Percentiles rank a stretch among this genome's conserved stretches.
Conservation (phyloP, 2,888 invertebrate species). For the Drosophila recens region DNA sequence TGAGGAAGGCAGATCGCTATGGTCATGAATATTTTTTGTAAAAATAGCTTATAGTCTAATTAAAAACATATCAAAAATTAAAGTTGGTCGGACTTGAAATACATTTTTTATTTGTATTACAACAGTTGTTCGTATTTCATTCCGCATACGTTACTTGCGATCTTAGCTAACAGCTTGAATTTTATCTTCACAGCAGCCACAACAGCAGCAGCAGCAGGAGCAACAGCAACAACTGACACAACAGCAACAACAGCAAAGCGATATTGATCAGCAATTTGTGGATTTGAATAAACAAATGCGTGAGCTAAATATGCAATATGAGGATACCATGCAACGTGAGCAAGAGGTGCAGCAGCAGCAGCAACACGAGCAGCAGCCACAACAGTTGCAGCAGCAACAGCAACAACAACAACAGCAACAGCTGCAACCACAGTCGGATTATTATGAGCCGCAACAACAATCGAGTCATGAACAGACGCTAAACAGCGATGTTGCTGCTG, state of each 20-base stretch:
- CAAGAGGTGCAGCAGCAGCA: slow-evolving; percentile 37
- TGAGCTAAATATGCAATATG: slow-evolving; percentile 84
- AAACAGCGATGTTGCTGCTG: slow-evolving; percentile 9
- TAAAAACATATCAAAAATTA: too few species aligned
- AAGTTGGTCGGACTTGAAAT: too few species aligned
- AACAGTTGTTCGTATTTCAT: too few species aligned
- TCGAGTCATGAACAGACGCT: slow-evolving; percentile 34
- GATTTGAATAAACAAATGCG: slow-evolving; percentile 84
- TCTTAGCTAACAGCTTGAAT: background rate
- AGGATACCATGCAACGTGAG: slow-evolving; percentile 55
- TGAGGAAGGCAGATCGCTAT: too few species aligned
- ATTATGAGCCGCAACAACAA: slow-evolving; percentile 32
- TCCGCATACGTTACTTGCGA: too few species aligned
- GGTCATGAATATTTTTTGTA: too few species aligned
- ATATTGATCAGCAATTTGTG: slow-evolving; percentile 84
- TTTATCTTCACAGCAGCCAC: slow-evolving; percentile 35
- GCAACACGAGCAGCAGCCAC: slow-evolving; percentile 28
- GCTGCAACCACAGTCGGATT: slow-evolving; percentile 27
- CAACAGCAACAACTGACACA: slow-evolving; percentile 66
- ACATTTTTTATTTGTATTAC: too few species aligned
- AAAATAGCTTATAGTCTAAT: too few species aligned
- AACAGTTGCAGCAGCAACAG: slow-evolving; percentile 14
- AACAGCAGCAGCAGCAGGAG: slow-evolving; percentile 50
- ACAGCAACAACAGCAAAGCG: slow-evolving; percentile 54
- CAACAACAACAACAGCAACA: slow-evolving; percentile 19